Evolutionary conservation across 1,140 invertebrate species (phyloP).

Genomic region (Euschistus heros): DNA sequence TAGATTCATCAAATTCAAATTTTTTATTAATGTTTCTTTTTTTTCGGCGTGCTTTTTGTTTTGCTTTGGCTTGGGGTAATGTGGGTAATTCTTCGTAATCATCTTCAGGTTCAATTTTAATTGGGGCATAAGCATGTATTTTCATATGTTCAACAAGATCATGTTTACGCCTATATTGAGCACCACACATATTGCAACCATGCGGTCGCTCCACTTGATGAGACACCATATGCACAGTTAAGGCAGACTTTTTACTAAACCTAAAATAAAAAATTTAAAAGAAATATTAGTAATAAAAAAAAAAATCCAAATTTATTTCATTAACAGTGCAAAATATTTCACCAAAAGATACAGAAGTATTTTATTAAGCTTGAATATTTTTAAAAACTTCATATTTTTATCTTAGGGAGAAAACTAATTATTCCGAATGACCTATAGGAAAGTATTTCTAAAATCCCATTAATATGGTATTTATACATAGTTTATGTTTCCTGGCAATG

Average conservation of each 20-base stretch:
- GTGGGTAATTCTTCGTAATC: slow-evolving; percentile 12
- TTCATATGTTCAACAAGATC: slow-evolving; percentile 73
- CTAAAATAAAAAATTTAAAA: neutral
- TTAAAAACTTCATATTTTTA: too few relatives aligned
- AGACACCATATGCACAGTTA: slow-evolving; percentile 74
- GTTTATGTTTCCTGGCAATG: too few relatives aligned
- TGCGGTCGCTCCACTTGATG: slow-evolving; percentile 69
- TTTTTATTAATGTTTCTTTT: slow-evolving; percentile 3
- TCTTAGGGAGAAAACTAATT: too few relatives aligned
- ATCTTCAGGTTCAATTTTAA: slow-evolving; percentile 22
- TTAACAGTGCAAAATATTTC: neutral
- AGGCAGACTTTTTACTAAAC: slow-evolving; percentile 67
- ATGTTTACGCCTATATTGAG: slow-evolving; percentile 59
- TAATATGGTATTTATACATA: too few relatives aligned
- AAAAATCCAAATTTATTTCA: neutral
- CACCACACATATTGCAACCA: slow-evolving; percentile 65
- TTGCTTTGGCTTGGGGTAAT: slow-evolving; percentile 17
- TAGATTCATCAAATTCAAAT: slow-evolving; percentile 5
- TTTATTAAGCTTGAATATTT: too few relatives aligned
- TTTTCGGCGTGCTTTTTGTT: slow-evolving; percentile 13
- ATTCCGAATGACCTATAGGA: too few relatives aligned
- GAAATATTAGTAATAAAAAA: neutral
- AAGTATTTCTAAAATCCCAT: too few relatives aligned
- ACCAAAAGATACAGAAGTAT: too few relatives aligned
- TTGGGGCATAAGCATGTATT: slow-evolving; percentile 54